phyloP scores from a whole-genome alignment of 2,888 invertebrate genomes.

The Sphaeridia pumilis region DNA sequence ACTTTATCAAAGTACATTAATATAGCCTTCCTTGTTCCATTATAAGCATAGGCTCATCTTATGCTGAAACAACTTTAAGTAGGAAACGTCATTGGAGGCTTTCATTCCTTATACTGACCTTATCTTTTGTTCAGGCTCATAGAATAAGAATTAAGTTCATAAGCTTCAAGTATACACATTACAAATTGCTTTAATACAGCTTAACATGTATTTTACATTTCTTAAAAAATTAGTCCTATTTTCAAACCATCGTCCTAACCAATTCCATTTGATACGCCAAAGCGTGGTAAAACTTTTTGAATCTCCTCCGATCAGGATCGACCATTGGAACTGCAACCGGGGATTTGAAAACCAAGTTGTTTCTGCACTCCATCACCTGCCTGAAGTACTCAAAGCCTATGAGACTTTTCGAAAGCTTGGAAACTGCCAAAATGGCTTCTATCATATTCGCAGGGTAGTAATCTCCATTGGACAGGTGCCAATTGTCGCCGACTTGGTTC shows the following conservation, averaged over 20 bases:
- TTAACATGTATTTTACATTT: no score
- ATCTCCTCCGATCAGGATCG: slow-evolving; percentile 6
- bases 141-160: no score
- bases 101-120: no score
- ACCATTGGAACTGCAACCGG: slow-evolving; percentile 1
- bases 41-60: no score
- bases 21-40: no score
- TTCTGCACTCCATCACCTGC: slow-evolving; percentile 7
- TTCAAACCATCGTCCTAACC: no score
- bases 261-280: not conserved
- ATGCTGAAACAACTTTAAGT: no score
- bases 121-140: no score
- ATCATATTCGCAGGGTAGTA: slow-evolving; percentile 24
- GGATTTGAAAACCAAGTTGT: not conserved
- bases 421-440: slow-evolving; percentile 10
- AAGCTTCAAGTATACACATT: no score
- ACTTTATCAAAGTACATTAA: no score
- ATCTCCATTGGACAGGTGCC: slow-evolving; percentile 16
- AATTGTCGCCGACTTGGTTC: not conserved
- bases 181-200: not conserved
- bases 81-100: no score
- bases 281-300: slow-evolving; percentile 6
- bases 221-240: no score
- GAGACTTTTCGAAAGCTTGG: slow-evolving; percentile 5
- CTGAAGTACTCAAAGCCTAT: slow-evolving; percentile 16